Conservation (phyloP, 2,797 vertebrate genomes). For the Aulostomus chinensis region DNA sequence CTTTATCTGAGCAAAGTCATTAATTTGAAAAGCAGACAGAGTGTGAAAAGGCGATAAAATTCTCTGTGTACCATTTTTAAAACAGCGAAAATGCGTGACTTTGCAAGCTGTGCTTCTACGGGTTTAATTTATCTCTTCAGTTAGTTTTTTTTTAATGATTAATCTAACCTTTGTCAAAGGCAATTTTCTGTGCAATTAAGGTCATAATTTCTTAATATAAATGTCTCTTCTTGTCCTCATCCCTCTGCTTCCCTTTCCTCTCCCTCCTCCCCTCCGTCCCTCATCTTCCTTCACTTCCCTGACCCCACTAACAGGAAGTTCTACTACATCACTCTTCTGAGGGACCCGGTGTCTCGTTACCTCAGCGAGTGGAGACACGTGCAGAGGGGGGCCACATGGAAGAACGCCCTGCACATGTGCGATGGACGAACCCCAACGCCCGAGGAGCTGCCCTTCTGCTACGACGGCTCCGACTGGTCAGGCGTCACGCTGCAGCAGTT, state of each 20-base stretch:
- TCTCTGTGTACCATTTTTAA: background rate
- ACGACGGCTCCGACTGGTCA: constrained; percentile 96
- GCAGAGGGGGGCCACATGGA: constrained; percentile 97
- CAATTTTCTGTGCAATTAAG: constrained; percentile 1
- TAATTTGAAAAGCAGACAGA: background rate
- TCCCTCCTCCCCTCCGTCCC: background rate
- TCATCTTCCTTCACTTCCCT: background rate
- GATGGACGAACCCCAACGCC: constrained; percentile 95
- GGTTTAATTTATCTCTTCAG: too few species aligned
- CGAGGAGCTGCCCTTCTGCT: constrained; percentile 94
- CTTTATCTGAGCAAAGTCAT: too few species aligned
- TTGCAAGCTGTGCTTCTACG: too few species aligned
- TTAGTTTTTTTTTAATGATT: constrained; percentile 9
- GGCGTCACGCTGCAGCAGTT: constrained; percentile 98
- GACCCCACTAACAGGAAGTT: constrained; percentile 86
- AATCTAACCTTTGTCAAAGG: background rate
- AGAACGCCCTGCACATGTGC: constrained; percentile 98
- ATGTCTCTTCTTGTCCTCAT: background rate
- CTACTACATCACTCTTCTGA: constrained; percentile 96
- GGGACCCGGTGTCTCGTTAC: constrained; percentile 96
- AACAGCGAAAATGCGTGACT: background rate
- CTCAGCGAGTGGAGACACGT: constrained; percentile 98
- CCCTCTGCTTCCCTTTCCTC: background rate
- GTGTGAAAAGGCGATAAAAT: too few species aligned
- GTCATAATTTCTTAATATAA: background rate